These are phyloP conservation scores for Lutjanus erythropterus DNA, from an alignment of 2,113 vertebrate genomes.

Conservation along the genomic window DNA sequence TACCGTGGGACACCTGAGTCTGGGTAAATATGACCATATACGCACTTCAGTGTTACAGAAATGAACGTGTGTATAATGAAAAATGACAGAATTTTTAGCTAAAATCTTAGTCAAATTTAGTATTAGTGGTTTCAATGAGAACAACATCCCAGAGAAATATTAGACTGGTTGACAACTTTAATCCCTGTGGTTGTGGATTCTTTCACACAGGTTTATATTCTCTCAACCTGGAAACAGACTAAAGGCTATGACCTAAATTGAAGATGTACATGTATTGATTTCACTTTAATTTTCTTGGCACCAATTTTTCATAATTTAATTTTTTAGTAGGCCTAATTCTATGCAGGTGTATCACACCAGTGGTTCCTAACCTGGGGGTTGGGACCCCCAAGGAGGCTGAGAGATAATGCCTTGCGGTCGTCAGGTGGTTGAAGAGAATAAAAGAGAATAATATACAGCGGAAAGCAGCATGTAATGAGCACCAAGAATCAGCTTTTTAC, in stretches of 20 bases:
- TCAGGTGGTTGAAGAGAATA: too few relatives aligned
- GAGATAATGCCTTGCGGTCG: too few relatives aligned
- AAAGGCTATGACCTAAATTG: constrained; percentile 32
- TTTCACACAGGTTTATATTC: neutral
- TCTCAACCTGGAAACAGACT: neutral
- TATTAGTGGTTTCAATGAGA: neutral
- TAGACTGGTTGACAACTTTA: neutral
- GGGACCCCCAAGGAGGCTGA: too few relatives aligned
- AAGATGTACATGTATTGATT: neutral
- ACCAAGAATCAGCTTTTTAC: too few relatives aligned
- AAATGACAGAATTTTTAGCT: neutral
- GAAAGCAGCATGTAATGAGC: too few relatives aligned
- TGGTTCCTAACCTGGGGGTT: too few relatives aligned
- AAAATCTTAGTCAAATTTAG: too few relatives aligned
- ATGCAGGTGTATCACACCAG: too few relatives aligned
- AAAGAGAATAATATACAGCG: too few relatives aligned
- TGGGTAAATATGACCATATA: neutral
- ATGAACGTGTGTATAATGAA: neutral
- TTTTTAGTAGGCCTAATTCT: too few relatives aligned
- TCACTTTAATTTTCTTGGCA: neutral
- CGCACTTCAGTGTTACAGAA: neutral
- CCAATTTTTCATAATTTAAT: neutral
- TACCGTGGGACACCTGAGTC: neutral
- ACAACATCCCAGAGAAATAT: neutral
- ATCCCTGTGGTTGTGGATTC: neutral